Evolutionary conservation across 1,140 invertebrate genomes (phyloP).

Genomic region (Bombus superbus): DNA sequence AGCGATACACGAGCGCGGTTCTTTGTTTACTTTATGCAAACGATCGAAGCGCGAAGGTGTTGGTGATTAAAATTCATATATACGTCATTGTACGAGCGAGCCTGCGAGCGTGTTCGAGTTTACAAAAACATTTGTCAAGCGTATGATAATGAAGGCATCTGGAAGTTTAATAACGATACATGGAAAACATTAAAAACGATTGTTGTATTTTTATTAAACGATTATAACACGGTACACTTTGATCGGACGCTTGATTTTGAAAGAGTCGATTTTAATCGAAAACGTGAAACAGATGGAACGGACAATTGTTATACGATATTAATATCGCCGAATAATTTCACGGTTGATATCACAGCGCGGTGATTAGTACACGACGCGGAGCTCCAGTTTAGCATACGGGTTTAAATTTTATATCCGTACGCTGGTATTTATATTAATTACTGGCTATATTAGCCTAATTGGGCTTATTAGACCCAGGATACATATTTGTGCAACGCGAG

Average conservation of each 20-base stretch:
- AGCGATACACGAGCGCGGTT: too few species aligned
- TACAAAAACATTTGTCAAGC: too few species aligned
- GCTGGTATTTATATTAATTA: conserved; percentile 44
- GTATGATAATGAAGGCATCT: too few species aligned
- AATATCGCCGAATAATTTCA: conserved; percentile 11
- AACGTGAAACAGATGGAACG: background rate
- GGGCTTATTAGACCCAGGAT: conserved; percentile 42
- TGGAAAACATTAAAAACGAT: too few species aligned
- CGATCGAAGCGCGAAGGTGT: too few species aligned
- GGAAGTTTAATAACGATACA: too few species aligned
- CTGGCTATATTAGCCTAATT: conserved; percentile 38
- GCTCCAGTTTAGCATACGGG: background rate
- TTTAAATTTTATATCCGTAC: conserved; percentile 33
- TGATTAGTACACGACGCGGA: conserved; percentile 5
- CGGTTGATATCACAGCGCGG: background rate
- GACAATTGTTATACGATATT: background rate
- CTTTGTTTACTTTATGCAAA: too few species aligned
- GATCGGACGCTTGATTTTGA: too few species aligned
- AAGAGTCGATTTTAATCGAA: background rate
- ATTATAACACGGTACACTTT: background rate
- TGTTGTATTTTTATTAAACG: too few species aligned
- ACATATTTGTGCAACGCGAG: conserved; percentile 36
- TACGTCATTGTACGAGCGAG: too few species aligned
- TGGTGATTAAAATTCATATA: too few species aligned
- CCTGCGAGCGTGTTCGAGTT: too few species aligned